Evolutionary conservation across 2,797 vertebrate species (phyloP), one percentile per base, ranked within the genome.

Genomic region (Tarsius wallacei): DNA sequence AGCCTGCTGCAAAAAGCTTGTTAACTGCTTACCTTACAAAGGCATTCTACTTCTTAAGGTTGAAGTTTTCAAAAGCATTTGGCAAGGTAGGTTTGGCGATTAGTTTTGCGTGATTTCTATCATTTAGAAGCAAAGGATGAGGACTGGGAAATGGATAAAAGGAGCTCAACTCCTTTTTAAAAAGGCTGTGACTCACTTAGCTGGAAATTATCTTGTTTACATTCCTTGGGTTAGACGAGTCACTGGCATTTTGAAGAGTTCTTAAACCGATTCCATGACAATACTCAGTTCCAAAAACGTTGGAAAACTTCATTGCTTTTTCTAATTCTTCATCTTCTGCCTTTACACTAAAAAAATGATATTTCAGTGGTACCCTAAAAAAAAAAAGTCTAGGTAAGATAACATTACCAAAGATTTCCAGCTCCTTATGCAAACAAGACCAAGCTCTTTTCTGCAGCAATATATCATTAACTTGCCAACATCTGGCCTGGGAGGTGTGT

Each of bases 381-480:
- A 90, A 76, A 47, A 47, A 83, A 86, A n/a, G 64, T 80, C 15
- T 31, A 95, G 74, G 85, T 89, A 96, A 97, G 94, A 70, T 83
- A 63, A 24, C 64, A 95, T 96, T 94, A 97, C 90, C 82, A 86
- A 95, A 96, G 66, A 70, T 96, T 97, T 96, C 76, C 76, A 95
- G 42, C 31, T 94, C 78, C 59, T 93, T n/a, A 17, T 64, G 21
- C 68, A 92, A 97, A 96, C 0, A 21, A 87, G 78, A 77, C 92
- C 63, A 55, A 84, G n/a, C 83, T 93, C 80, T 87, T 96, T 96
- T 63, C 68, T 84, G 14, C 49, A 95, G 93, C 47, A 87, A 70
- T 94, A 31, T 92, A 80, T 94, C 90, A 97, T 96, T 93, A 97
- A 94, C 88, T 97, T 94, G 94, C 96, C 96, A 96, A 73, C 93